Base-by-base conservation (phyloP, 2,888 invertebrate species). In the Pterostichus madidus region DNA sequence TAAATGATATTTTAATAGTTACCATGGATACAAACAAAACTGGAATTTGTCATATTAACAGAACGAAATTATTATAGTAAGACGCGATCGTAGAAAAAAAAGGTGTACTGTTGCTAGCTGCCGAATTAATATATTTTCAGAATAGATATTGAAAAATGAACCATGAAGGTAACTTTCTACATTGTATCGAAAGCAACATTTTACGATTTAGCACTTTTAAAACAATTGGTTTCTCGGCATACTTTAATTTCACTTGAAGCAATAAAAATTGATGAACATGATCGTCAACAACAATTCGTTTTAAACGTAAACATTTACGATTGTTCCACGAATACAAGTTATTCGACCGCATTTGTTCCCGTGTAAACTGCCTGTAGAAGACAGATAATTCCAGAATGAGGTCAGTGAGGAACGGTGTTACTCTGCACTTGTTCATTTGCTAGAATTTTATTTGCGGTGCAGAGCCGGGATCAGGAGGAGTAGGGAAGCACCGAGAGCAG, bases 371-470 rank as follows among this genome's bases (percentile, higher is more conserved):
- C 39, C 39, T 53, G 11, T 6, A 53, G n/a, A 53, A 15, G 13
- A 15, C n/a, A n/a, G 53, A 53, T 53, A 53, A 53, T 53, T 53
- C 15, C 53, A 3, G 15, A 53, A 53, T 15, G 53, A 53, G 53
- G 53, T 53, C 53, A 53, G 13, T 15, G 15, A 53, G 3, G n/a
- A 8, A n/a, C n/a, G 5, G n/a, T 15, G 15, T 53, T 53, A 8
- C 8, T 53, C 53, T 53, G 53, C 5, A 53, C 53, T 53, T 53
- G 53, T 53, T 53, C 53, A 53, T 53, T 53, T 53, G 53, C 15
- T 15, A 15, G 53, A 53, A 53, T 17, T 59, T 59, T 59, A 59
- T 59, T 59, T 59, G 59, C 59, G 59, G 59, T 6, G 49, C 8
- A 49, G 13, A 13, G 59, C 59, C 13, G n/a, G 4, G 31, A 31